phyloP scores from a whole-genome alignment of 2,888 invertebrate genomes.

The Heliconius hortense region DNA sequence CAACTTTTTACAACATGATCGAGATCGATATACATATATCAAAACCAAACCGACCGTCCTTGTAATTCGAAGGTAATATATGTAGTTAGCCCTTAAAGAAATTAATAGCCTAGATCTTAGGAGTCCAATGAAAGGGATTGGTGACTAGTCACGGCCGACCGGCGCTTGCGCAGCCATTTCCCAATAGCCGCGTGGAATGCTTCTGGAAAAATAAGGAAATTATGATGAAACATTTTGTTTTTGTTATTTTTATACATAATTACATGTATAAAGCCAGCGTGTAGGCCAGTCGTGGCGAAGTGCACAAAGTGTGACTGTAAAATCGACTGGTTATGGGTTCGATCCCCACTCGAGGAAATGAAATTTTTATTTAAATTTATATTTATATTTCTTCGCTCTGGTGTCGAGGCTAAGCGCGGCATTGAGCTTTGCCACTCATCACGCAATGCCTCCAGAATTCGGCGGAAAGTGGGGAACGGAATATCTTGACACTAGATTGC shows the following conservation, averaged over 20 bases:
- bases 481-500: too few relatives aligned
- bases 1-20: neutral
- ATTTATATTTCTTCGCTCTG: too few relatives aligned
- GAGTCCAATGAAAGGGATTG: conserved; percentile 35
- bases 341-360: too few relatives aligned
- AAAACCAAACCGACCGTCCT: conserved; percentile 23
- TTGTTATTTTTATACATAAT: neutral
- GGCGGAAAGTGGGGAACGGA: too few relatives aligned
- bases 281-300: too few relatives aligned
- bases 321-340: too few relatives aligned
- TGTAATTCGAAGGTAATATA: conserved; percentile 31
- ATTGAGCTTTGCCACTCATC: too few relatives aligned
- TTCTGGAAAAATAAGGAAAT: conserved; percentile 26
- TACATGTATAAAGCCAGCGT: neutral
- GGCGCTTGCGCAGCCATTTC: conserved; percentile 46
- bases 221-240: conserved; percentile 4
- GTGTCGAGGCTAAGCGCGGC: too few relatives aligned
- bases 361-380: too few relatives aligned
- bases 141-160: conserved; percentile 52
- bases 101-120: conserved; percentile 36
- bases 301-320: too few relatives aligned
- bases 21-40: neutral
- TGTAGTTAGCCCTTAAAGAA: conserved; percentile 32
- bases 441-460: too few relatives aligned
- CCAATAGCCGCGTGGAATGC: conserved; percentile 34